phyloP scores from a whole-genome alignment of 2,888 invertebrate species.

The Sicus ferrugineus region DNA sequence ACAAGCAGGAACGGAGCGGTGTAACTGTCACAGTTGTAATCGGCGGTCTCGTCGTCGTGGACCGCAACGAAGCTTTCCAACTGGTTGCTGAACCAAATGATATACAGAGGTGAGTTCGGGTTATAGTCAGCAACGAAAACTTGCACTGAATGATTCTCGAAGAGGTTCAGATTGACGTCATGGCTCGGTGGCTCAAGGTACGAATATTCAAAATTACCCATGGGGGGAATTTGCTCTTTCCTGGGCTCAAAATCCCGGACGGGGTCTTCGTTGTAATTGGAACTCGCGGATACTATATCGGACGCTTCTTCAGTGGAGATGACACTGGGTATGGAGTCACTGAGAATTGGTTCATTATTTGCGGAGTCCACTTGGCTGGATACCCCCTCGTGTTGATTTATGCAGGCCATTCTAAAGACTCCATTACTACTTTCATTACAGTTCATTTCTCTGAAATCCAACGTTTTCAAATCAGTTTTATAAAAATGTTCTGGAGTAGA shows the following conservation, averaged over 20 bases:
- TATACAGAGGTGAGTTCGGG: constrained; percentile 40
- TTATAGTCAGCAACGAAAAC: constrained; percentile 45
- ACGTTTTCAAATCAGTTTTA: constrained; percentile 47
- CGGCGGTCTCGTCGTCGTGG: constrained; percentile 21
- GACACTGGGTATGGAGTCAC: too few species aligned
- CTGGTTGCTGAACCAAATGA: constrained; percentile 57
- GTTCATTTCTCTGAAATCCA: constrained; percentile 35
- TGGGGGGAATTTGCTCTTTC: constrained; percentile 22
- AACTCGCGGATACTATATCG: too few species aligned
- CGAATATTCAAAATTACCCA: too few species aligned
- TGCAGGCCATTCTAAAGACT: too few species aligned
- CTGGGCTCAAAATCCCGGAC: too few species aligned
- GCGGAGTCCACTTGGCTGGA: too few species aligned
- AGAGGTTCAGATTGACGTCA: constrained; percentile 48
- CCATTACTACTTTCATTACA: constrained; percentile 29
- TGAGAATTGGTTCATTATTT: too few species aligned
- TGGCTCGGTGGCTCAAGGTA: constrained; percentile 50
- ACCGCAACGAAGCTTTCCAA: too few species aligned
- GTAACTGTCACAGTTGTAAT: constrained; percentile 53
- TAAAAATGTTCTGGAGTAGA: constrained; percentile 46
- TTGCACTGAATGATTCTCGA: constrained; percentile 46
- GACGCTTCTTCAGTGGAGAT: too few species aligned
- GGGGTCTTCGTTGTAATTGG: too few species aligned
- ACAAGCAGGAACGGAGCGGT: constrained; percentile 44
- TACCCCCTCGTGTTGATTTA: too few species aligned